Conservation (phyloP, 2,888 invertebrate species). For the Mesochorus sp. region DNA sequence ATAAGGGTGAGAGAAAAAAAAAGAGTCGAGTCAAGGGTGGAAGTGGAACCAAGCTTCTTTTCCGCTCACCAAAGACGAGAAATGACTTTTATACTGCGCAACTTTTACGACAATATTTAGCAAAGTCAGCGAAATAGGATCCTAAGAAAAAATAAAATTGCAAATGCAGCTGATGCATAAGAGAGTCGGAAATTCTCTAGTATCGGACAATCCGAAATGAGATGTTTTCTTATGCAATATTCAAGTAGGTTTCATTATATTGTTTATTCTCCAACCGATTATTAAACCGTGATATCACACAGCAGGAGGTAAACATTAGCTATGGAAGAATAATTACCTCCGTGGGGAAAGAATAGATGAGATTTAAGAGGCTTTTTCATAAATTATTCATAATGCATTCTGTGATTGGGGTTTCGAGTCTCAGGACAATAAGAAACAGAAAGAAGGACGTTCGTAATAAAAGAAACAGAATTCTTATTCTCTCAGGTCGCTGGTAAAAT, state of each 20-base stretch:
- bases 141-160: not conserved
- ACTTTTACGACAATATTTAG: constrained; percentile 25
- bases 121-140: not conserved
- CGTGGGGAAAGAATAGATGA: not conserved
- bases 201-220: not conserved
- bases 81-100: not conserved
- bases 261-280: constrained; percentile 20
- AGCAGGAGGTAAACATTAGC: constrained; percentile 49
- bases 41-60: constrained; percentile 2
- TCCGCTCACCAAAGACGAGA: not conserved
- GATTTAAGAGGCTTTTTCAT: constrained; percentile 26
- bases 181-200: not conserved
- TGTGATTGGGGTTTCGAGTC: constrained; percentile 51
- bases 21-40: not conserved
- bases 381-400: constrained; percentile 44
- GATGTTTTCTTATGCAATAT: constrained; percentile 3
- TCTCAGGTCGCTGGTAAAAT: constrained; percentile 24
- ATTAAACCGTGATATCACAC: not conserved
- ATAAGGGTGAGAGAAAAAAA: too few species aligned
- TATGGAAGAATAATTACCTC: constrained; percentile 50
- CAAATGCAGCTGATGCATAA: not conserved
- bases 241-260: not conserved
- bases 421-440: constrained; percentile 34
- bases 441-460: constrained; percentile 27
- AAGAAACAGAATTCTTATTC: constrained; percentile 28